Percentiles rank a stretch among this genome's conserved stretches.
Conservation (phyloP, 2,797 vertebrate genomes). For the Catamblyrhynchus diadema region DNA sequence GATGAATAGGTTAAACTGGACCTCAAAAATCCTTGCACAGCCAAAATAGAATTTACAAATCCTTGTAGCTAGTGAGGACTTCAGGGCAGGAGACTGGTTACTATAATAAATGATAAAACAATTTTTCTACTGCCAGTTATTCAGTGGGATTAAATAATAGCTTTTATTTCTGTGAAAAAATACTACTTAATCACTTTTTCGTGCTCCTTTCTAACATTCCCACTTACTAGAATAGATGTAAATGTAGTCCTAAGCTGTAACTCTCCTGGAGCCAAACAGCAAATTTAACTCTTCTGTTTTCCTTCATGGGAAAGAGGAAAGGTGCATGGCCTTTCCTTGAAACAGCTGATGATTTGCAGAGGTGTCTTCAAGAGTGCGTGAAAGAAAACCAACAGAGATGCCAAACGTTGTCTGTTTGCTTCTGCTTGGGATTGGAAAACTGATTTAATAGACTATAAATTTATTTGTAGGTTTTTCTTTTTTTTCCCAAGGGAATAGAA, state of each 20-base stretch:
- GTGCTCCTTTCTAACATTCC: not conserved
- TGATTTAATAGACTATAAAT: not conserved
- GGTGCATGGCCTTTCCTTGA: not conserved
- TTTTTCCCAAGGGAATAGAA: not conserved
- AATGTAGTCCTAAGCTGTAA: not conserved
- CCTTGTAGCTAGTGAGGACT: not conserved
- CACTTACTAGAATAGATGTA: not conserved
- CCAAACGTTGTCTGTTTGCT: not conserved
- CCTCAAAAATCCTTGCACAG: not conserved
- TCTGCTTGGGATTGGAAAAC: not conserved
- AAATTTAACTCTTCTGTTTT: not conserved
- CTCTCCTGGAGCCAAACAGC: not conserved
- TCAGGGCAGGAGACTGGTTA: not conserved
- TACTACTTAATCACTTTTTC: not conserved
- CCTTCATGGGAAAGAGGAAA: not conserved
- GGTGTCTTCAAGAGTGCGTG: not conserved
- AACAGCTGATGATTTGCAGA: not conserved
- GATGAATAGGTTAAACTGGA: not conserved
- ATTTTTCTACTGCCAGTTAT: not conserved
- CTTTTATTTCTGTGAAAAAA: not conserved
- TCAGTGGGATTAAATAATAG: not conserved
- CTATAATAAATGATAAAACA: not conserved
- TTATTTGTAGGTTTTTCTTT: not conserved
- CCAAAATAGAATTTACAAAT: not conserved
- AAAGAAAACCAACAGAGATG: not conserved